Conservation (phyloP, 2,888 invertebrate genomes). For the Catotricha subobsoleta region DNA sequence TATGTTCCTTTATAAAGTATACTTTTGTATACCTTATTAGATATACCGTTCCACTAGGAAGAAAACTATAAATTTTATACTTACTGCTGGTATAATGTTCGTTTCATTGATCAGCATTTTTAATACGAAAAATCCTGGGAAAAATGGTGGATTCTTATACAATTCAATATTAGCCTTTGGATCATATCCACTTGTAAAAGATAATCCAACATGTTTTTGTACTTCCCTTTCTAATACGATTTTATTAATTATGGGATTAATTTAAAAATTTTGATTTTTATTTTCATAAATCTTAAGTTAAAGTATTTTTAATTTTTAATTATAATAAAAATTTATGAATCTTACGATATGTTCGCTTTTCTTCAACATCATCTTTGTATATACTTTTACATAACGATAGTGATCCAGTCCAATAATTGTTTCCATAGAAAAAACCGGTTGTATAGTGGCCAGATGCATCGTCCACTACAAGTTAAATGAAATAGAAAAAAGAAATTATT, state of each 20-base stretch:
- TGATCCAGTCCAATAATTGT: conserved; percentile 66
- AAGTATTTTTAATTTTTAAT: not conserved
- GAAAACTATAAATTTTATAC: conserved; percentile 8
- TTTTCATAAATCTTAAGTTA: too few species aligned
- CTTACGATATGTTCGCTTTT: too few species aligned
- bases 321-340: conserved; percentile 23
- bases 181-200: not conserved
- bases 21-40: conserved; percentile 1
- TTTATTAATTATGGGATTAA: too few species aligned
- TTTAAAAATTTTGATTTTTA: too few species aligned
- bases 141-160: conserved; percentile 39
- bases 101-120: conserved; percentile 37
- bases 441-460: conserved; percentile 60
- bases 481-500: not conserved
- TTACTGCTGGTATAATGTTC: conserved; percentile 21
- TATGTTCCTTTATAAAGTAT: too few species aligned
- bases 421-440: conserved; percentile 65
- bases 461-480: conserved; percentile 34
- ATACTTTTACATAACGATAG: conserved; percentile 50
- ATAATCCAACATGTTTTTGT: not conserved
- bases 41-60: not conserved
- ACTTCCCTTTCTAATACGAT: too few species aligned
- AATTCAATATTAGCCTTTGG: too few species aligned
- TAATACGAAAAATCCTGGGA: conserved; percentile 46
- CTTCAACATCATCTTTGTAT: conserved; percentile 33